Evolutionary conservation across 2,797 vertebrate genomes (phyloP).

Genomic region (Hydrolagus colliei): DNA sequence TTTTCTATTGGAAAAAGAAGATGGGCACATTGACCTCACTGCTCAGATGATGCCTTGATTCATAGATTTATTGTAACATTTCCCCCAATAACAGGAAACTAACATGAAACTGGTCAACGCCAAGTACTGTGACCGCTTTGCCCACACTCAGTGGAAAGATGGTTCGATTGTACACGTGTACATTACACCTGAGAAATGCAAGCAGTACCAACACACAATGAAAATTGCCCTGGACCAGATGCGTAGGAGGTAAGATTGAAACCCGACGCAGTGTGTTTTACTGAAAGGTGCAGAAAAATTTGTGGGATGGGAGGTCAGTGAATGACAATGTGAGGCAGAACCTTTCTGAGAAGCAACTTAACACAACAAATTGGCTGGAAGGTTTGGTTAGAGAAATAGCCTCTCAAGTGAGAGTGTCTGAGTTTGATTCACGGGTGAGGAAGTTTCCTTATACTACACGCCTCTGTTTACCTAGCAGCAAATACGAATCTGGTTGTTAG

Average conservation of each 20-base stretch:
- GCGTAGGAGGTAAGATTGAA: slow-evolving; percentile 51
- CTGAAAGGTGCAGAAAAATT: no score
- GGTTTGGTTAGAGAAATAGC: no score
- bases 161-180: slow-evolving; percentile 59
- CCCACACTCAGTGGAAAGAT: slow-evolving; percentile 60
- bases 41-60: background rate
- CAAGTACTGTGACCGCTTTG: slow-evolving; percentile 64
- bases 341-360: no score
- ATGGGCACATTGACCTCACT: no score
- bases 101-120: slow-evolving; percentile 58
- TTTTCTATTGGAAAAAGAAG: background rate
- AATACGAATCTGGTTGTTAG: no score
- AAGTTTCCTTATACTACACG: no score
- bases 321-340: no score
- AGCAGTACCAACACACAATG: slow-evolving; percentile 52
- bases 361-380: no score
- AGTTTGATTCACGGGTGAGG: no score
- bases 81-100: slow-evolving; percentile 49
- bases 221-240: slow-evolving; percentile 49
- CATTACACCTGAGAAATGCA: slow-evolving; percentile 55
- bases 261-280: background rate
- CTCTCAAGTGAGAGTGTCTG: no score
- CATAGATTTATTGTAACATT: background rate
- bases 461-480: no score
- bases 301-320: no score